These are phyloP conservation scores for Lagenorhynchus albirostris DNA, from an alignment of 2,113 vertebrate species.

Conservation along the genomic window DNA sequence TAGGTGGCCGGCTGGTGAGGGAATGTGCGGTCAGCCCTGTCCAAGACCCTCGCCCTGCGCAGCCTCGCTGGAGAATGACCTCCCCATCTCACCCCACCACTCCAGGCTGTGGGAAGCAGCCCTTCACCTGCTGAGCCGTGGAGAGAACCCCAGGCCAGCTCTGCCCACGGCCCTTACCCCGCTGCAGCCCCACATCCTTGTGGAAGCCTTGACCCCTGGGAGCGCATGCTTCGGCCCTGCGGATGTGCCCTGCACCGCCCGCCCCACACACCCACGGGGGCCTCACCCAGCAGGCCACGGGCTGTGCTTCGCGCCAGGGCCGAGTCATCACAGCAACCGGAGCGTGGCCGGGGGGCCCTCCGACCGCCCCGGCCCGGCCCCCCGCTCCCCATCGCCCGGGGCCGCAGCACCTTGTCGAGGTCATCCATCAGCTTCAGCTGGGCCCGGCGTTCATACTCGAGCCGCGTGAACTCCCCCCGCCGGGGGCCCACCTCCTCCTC, in stretches of 20 bases:
- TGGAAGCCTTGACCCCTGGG: neutral
- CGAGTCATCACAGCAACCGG: conserved; percentile 91
- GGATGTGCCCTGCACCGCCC: neutral
- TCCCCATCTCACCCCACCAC: rapidly evolving
- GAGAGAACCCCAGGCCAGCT: neutral
- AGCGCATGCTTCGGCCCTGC: neutral
- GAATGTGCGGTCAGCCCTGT: neutral
- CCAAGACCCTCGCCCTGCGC: neutral
- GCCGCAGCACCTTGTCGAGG: conserved; percentile 91
- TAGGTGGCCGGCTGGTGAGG: neutral
- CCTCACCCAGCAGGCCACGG: conserved; percentile 88
- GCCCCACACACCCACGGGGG: rapidly evolving
- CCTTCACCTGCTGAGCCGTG: rapidly evolving
- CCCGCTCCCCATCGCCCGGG: conserved; percentile 82
- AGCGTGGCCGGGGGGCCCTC: conserved; percentile 82
- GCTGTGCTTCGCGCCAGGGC: conserved; percentile 88
- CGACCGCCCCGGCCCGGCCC: conserved; percentile 84
- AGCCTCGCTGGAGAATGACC: neutral
- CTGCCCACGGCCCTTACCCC: neutral
- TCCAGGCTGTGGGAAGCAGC: neutral
- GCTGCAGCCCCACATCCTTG: neutral
- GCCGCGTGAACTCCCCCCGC: conserved; percentile 88
- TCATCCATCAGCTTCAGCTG: conserved; percentile 95
- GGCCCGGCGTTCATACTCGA: conserved; percentile 90
- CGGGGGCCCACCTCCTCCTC: conserved; percentile 81